A percentile compares a stretch with the other conserved stretches of the same genome.
Evolutionary conservation across 2,797 vertebrate species (phyloP).

Genomic region (Argya squamiceps): DNA sequence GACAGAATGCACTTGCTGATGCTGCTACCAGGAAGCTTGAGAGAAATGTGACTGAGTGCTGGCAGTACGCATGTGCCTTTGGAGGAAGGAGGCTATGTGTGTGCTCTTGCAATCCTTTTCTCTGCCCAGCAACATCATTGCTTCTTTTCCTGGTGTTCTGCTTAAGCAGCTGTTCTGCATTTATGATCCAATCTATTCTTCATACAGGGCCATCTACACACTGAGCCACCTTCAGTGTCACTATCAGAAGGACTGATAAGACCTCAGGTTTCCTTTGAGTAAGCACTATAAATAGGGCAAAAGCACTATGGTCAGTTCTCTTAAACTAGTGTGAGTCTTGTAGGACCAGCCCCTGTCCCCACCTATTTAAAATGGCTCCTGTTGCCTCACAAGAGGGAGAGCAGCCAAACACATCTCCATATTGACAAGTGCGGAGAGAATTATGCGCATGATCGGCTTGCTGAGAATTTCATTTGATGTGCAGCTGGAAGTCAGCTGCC

Average conservation of each 20-base stretch:
- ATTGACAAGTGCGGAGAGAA: background rate
- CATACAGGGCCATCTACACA: background rate
- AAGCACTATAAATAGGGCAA: background rate
- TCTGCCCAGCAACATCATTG: constrained; percentile 56
- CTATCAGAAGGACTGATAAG: background rate
- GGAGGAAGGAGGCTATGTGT: constrained; percentile 45
- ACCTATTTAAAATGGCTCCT: constrained; percentile 17
- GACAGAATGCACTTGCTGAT: background rate
- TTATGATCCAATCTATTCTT: background rate
- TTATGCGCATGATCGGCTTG: background rate
- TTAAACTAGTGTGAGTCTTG: background rate
- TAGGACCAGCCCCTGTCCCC: background rate
- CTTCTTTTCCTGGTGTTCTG: constrained; percentile 17
- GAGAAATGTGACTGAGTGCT: constrained; percentile 12
- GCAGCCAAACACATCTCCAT: background rate
- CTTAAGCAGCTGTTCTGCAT: constrained; percentile 47
- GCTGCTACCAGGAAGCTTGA: constrained; percentile 43
- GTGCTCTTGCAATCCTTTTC: constrained; percentile 35
- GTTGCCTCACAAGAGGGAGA: background rate
- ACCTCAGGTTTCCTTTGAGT: background rate
- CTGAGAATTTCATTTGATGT: background rate
- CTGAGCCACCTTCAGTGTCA: background rate
- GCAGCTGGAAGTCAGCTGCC: background rate
- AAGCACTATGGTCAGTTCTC: background rate
- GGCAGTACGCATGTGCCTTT: constrained; percentile 32